phyloP scores from a whole-genome alignment of 2,113 vertebrate genomes.

The Sander vitreus region DNA sequence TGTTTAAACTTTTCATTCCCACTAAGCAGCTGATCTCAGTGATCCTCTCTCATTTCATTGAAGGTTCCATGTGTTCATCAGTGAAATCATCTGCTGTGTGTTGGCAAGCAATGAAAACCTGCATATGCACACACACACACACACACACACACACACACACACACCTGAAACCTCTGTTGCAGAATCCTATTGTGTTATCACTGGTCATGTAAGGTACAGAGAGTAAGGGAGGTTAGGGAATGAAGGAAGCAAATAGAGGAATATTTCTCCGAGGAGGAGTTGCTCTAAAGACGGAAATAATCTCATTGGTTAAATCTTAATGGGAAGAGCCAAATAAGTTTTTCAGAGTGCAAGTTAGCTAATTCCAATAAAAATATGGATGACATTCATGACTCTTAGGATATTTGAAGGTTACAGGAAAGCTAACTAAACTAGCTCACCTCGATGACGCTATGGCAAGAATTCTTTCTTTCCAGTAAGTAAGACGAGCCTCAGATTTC shows the following conservation, averaged over 20 bases:
- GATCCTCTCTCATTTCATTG: background rate
- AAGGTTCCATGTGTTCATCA: constrained; percentile 18
- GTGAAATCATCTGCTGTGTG: constrained; percentile 35
- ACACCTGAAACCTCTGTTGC: constrained; percentile 48
- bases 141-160: constrained; percentile 16
- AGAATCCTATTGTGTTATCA: constrained; percentile 33
- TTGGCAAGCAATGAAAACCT: background rate
- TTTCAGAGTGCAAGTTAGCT: background rate
- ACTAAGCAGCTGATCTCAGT: constrained; percentile 46
- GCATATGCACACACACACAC: background rate
- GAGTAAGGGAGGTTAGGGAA: constrained; percentile 1
- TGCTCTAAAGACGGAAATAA: constrained; percentile 55
- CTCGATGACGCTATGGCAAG: background rate
- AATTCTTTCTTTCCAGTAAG: background rate
- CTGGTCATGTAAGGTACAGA: constrained; percentile 43
- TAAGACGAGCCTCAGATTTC: constrained; percentile 6
- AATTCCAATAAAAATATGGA: constrained; percentile 11
- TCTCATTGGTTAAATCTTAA: constrained; percentile 41
- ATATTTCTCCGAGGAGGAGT: constrained; percentile 55
- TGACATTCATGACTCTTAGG: constrained; percentile 40
- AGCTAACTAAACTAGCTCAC: background rate
- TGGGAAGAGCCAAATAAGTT: constrained; percentile 19
- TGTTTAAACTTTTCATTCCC: constrained; percentile 16
- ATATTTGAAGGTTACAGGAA: constrained; percentile 14
- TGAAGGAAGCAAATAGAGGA: constrained; percentile 19